Evolutionary conservation across 1,140 invertebrate genomes (phyloP).

Genomic region (Tetranychus urticae): DNA sequence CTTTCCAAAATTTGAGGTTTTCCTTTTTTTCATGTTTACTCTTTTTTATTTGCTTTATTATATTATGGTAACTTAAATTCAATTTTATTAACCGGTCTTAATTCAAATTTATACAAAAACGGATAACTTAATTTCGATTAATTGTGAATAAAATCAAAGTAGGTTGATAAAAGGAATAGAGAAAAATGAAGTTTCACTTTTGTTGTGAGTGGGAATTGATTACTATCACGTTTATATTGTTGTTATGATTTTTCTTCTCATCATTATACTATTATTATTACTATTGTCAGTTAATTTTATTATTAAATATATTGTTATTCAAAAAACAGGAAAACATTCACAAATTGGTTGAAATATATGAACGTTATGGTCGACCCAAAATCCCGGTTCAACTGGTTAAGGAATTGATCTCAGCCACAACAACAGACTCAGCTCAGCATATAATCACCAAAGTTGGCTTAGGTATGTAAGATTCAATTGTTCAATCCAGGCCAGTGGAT

Average conservation of each 20-base stretch:
- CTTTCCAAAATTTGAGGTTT: too few species aligned
- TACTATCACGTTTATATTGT: neutral
- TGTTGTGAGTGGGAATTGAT: neutral
- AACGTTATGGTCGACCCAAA: conserved; percentile 19
- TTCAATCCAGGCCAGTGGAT: neutral
- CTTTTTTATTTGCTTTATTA: too few species aligned
- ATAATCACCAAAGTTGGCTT: neutral
- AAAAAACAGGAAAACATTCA: conserved; percentile 14
- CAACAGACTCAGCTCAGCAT: conserved; percentile 18
- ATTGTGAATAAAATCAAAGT: too few species aligned
- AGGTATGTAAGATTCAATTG: neutral
- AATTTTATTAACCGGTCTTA: too few species aligned
- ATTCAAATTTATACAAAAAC: too few species aligned
- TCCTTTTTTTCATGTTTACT: too few species aligned
- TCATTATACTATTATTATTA: neutral
- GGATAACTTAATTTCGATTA: too few species aligned
- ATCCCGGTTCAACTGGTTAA: conserved; percentile 20
- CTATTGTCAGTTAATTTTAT: conserved; percentile 1
- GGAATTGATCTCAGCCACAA: conserved; percentile 21
- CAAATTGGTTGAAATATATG: conserved; percentile 22
- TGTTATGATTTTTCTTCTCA: neutral
- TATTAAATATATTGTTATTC: conserved; percentile 1
- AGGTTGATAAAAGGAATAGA: too few species aligned
- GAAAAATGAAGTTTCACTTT: neutral
- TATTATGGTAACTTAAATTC: too few species aligned